Evolutionary conservation across 2,113 vertebrate genomes (phyloP), one percentile per base, ranked within the genome.

Genomic region (Agapornis roseicollis): DNA sequence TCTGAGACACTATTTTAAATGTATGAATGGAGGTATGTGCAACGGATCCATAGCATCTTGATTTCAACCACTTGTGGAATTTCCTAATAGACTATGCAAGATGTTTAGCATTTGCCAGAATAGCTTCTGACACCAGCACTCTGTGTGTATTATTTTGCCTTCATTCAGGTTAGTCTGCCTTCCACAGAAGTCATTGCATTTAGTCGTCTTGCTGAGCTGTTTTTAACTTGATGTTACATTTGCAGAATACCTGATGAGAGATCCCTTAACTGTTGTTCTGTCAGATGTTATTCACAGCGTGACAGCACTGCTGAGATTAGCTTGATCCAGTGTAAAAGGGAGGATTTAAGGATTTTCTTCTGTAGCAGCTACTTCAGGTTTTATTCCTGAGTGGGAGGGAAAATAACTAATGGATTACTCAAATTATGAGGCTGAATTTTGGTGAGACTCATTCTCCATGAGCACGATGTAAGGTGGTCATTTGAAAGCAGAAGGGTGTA

Each of bases 331-430:
- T 77, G 60, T 52, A 85, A 88, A 94, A 76, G 49, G 68, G 91
- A 90, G 74, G 66, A 77, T 85, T 96, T 91, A 85, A 80, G 44
- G 70, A 56, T 95, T 89, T 93, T 88, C 60, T 85, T 70, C 42
- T 70, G 9, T 55, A 64, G 46, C 71, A 89, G 39, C 42, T 53
- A 65, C 42, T 80, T 84, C 17, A 44, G 52, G 15, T 63, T 84
- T 71, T 74, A 47, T 86, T 80, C 82, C 42, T 61, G 42, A 74
- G 42, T 27, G 39, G 55, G 68, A 76, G 31, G 19, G 47, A 18
- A 92, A 82, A 68, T 53, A 53, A 58, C 31, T 0, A 1, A 63
- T 27, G 6, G 77, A 42, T 80, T 70, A 29, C 11, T 90, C 41
- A 60, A 50, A 80, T 39, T 49, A 72, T 0, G 1, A 64, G 31